These are phyloP conservation scores for Ictidomys tridecemlineatus DNA, from an alignment of 2,113 vertebrate species.

Conservation along the genomic window DNA sequence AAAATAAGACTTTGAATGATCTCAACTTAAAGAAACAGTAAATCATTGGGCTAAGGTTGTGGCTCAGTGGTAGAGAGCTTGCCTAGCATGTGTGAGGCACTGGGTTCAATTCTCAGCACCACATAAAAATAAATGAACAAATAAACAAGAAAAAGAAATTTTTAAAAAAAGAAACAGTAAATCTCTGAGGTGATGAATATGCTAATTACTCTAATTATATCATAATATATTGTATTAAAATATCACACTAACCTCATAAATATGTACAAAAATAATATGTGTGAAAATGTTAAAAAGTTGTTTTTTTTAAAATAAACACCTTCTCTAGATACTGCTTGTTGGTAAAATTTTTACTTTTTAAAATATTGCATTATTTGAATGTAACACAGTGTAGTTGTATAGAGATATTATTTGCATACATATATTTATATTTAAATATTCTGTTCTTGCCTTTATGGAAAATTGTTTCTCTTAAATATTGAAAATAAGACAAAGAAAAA, in stretches of 20 bases:
- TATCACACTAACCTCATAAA: background rate
- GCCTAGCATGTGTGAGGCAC: no score
- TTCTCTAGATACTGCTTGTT: background rate
- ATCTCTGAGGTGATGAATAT: background rate
- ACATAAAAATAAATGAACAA: no score
- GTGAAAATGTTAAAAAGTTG: background rate
- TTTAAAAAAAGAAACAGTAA: background rate
- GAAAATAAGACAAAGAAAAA: background rate
- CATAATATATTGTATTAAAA: background rate
- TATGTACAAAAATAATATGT: background rate
- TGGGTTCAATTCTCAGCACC: no score
- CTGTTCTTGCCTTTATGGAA: background rate
- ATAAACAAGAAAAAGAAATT: no score
- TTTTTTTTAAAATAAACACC: background rate
- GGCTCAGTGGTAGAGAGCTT: no score
- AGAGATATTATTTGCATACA: background rate
- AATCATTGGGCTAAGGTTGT: background rate
- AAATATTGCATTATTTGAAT: background rate
- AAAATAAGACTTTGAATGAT: background rate
- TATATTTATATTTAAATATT: background rate
- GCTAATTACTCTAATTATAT: background rate
- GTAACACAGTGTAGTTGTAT: background rate
- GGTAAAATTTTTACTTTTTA: background rate
- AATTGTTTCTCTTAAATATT: background rate
- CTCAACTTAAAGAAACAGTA: background rate